A percentile compares a stretch with the other conserved stretches of the same genome.
These are phyloP conservation scores for Hemicentrotus pulcherrimus DNA, from an alignment of 35 echinoderm and acorn worm genomes.

Conservation along the genomic window DNA sequence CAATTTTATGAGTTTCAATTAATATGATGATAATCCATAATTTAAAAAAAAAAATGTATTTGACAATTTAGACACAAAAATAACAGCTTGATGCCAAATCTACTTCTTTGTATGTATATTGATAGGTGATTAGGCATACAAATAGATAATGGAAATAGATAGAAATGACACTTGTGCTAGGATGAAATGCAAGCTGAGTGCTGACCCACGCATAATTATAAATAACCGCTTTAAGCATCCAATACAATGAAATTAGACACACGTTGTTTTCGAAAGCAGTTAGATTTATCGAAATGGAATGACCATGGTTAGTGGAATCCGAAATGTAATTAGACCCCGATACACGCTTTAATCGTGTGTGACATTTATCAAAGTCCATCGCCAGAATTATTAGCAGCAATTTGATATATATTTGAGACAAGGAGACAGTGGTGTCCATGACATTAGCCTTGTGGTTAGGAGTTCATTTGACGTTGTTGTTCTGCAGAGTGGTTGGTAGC, in stretches of 20 bases:
- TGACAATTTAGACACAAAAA: too few relatives aligned
- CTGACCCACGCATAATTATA: too few relatives aligned
- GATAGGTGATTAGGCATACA: too few relatives aligned
- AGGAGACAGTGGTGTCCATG: neutral
- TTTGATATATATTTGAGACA: neutral
- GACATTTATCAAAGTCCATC: constrained; percentile 4
- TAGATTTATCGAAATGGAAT: neutral
- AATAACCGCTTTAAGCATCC: too few relatives aligned
- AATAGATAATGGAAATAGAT: too few relatives aligned
- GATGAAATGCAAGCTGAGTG: too few relatives aligned
- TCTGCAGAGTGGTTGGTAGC: neutral
- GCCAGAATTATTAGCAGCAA: constrained; percentile 10
- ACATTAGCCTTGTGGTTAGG: neutral
- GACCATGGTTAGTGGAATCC: neutral
- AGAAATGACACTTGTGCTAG: too few relatives aligned
- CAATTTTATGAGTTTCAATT: too few relatives aligned
- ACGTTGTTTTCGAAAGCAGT: neutral
- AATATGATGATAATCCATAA: too few relatives aligned
- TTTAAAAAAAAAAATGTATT: too few relatives aligned
- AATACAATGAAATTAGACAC: neutral
- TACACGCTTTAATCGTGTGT: neutral
- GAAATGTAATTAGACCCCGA: neutral
- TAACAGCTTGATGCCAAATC: too few relatives aligned
- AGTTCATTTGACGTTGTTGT: neutral
- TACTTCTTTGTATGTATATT: too few relatives aligned